Percentiles rank a stretch among this genome's conserved stretches.
Evolutionary conservation across 2,888 invertebrate species (phyloP).

Genomic region (Drosophila heteroneura): DNA sequence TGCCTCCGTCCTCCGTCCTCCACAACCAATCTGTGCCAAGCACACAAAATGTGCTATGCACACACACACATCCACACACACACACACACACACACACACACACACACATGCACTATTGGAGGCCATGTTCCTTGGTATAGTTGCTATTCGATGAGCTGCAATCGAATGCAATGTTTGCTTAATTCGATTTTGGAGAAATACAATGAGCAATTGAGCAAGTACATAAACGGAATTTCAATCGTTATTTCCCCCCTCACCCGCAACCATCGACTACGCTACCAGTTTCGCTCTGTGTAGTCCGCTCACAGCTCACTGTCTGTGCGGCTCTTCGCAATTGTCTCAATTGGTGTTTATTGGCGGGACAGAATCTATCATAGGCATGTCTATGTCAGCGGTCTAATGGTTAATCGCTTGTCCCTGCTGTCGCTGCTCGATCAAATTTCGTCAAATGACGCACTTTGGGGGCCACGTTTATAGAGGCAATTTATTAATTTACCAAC

Average conservation of each 20-base stretch:
- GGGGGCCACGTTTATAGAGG: conserved; percentile 67
- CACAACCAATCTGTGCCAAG: conserved; percentile 42
- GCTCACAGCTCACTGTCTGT: background rate
- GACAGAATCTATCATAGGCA: conserved; percentile 65
- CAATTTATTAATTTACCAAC: conserved; percentile 78
- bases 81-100: conserved; percentile 8
- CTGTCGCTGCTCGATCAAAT: conserved; percentile 64
- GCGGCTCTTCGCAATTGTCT: background rate
- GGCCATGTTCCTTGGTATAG: background rate
- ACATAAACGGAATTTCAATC: background rate
- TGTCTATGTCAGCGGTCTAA: conserved; percentile 45
- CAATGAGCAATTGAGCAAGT: background rate
- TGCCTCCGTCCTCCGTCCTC: background rate
- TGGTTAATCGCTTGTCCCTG: conserved; percentile 49
- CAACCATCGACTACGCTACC: too few species aligned
- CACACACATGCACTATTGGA: conserved; percentile 1
- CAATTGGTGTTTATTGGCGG: background rate
- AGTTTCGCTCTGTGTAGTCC: background rate
- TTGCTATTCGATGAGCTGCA: conserved; percentile 6
- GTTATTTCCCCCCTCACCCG: background rate
- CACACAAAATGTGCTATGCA: conserved; percentile 48
- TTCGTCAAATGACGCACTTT: conserved; percentile 64
- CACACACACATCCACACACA: conserved; percentile 22
- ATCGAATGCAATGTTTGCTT: background rate
- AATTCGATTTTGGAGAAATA: conserved; percentile 1